Base-by-base conservation (phyloP, 2,797 vertebrate genomes). In the Craterocephalus amniculus region DNA sequence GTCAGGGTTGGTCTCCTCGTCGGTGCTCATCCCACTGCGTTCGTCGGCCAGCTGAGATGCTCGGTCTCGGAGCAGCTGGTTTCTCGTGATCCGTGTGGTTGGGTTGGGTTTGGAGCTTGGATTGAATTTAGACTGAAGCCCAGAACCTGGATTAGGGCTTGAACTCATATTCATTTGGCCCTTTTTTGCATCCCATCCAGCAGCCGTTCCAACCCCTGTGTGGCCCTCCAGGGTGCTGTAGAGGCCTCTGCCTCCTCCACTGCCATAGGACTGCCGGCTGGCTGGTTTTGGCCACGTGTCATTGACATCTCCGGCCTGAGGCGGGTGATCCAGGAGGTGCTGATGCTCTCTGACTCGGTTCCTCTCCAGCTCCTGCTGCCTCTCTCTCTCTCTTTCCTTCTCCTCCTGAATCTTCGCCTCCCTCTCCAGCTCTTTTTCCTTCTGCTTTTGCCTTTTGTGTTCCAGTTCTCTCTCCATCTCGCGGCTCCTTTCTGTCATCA, bases 251-350 rank as follows among this genome's bases (percentile, higher is more conserved):
- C 88, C 80, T 24, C 84, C 88, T 0, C 81, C 83, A 0, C 72
- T 58, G 0, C 76, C 77, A 40, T 87, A 90, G 35, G 83, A 76
- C 75, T 91, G 88, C 6, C 94, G 92, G 29, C 56, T 92, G 0
- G 92, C 89, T 0, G 87, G 92, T 85, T 95, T 95, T 0, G 94
- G 94, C 94, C 94, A 95, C 0, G 94, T 95, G 61, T 95, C 94
- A 2, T 95, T 94, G 60, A 93, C 83, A 0, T 95, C 94, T 57
- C 89, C 90, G 2, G 80, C 67, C 70, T 90, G 91, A 63, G 81
- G 67, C 43, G 86, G 89, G 66, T 93, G 88, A 57, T 89, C 79
- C 13, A 88, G 91, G 34, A 87, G 84, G 14, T 87, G 90, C 38
- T 76, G 84, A 67, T 88, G 87, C 22, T 89, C 88, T 65, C 82